These are phyloP conservation scores for Anastrepha ludens DNA, from an alignment of 1,140 invertebrate species.

Conservation along the genomic window DNA sequence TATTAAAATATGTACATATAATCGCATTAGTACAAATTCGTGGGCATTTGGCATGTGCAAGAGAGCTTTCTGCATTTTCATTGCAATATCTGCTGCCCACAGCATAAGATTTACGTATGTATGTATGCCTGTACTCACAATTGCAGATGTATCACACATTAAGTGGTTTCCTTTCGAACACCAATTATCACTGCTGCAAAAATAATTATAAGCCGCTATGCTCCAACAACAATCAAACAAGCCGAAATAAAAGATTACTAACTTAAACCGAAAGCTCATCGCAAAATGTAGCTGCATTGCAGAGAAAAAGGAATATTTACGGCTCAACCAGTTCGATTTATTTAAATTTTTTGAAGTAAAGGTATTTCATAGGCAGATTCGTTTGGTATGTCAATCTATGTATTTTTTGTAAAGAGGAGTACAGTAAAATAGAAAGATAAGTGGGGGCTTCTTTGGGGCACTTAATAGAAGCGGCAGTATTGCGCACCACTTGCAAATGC, in stretches of 20 bases:
- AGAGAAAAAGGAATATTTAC: not conserved
- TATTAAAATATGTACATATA: too few species aligned
- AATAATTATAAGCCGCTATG: constrained; percentile 4
- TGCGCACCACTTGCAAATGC: too few species aligned
- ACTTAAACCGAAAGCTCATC: not conserved
- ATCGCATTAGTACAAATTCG: too few species aligned
- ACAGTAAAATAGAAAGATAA: too few species aligned
- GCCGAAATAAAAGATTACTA: not conserved
- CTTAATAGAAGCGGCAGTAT: too few species aligned
- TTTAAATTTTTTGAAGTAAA: not conserved
- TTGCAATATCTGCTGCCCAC: too few species aligned
- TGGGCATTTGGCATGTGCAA: too few species aligned
- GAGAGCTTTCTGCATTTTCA: too few species aligned
- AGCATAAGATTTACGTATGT: not conserved
- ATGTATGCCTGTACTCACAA: not conserved
- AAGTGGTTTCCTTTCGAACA: constrained; percentile 26
- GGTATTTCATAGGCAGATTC: not conserved
- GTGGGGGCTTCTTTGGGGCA: too few species aligned
- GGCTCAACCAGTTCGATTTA: not conserved
- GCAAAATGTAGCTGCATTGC: not conserved
- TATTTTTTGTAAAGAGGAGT: too few species aligned
- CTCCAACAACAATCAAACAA: not conserved
- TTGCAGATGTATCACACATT: constrained; percentile 16
- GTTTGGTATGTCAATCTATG: too few species aligned
- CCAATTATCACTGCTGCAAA: not conserved